These are phyloP conservation scores for Achroia grisella DNA, from an alignment of 1,140 invertebrate genomes.

Conservation along the genomic window DNA sequence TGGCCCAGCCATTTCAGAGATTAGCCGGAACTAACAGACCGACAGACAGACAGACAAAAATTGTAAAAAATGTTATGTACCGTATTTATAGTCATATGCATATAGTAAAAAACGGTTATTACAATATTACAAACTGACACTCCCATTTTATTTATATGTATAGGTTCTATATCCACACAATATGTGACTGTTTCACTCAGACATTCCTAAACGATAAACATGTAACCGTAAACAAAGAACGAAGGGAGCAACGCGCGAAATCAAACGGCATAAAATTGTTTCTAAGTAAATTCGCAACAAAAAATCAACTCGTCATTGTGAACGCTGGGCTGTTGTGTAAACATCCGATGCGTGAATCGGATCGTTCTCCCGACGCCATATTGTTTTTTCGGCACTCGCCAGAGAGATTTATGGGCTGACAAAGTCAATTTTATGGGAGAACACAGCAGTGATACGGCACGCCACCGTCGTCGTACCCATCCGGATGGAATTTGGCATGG, in stretches of 20 bases:
- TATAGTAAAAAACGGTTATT: no score
- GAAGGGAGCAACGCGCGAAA: constrained; percentile 12
- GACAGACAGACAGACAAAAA: no score
- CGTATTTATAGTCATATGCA: no score
- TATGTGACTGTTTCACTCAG: constrained; percentile 28
- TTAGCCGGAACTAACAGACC: no score
- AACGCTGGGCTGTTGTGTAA: constrained; percentile 50
- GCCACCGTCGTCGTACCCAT: constrained; percentile 21
- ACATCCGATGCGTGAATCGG: constrained; percentile 46
- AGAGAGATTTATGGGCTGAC: constrained; percentile 65
- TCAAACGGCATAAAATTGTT: constrained; percentile 10
- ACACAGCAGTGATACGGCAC: constrained; percentile 34
- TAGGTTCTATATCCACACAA: no score
- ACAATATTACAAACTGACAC: no score
- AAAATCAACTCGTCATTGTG: constrained; percentile 18
- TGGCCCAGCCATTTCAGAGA: no score
- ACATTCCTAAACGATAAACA: constrained; percentile 10
- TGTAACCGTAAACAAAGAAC: constrained; percentile 11
- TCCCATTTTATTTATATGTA: no score
- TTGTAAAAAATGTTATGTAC: no score
- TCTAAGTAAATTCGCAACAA: constrained; percentile 23
- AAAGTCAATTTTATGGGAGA: constrained; percentile 61
- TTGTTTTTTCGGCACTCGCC: constrained; percentile 39
- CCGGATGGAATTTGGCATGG: constrained; percentile 58
- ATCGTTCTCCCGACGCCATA: constrained; percentile 39